Conservation (phyloP, 1,140 invertebrate genomes). For the Babylonia areolata region DNA sequence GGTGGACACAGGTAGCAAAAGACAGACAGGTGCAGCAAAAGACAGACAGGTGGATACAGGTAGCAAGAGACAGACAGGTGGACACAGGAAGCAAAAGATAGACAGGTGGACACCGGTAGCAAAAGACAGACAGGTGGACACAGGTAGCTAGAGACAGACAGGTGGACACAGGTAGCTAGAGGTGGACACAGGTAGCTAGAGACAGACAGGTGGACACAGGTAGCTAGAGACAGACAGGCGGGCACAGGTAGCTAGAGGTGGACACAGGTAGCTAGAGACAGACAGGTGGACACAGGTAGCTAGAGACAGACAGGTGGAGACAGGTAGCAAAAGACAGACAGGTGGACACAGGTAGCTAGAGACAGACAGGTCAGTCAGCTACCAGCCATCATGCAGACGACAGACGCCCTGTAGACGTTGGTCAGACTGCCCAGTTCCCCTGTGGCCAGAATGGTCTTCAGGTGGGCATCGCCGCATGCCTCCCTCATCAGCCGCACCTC, state of each 20-base stretch:
- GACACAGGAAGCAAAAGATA: too few species aligned
- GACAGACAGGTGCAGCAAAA: too few species aligned
- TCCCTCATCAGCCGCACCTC: constrained; percentile 86
- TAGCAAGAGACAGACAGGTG: too few species aligned
- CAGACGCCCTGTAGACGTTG: constrained; percentile 93
- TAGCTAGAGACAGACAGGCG: background rate
- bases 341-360: background rate
- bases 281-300: background rate
- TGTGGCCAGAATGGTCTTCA: constrained; percentile 96
- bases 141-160: too few species aligned
- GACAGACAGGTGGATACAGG: too few species aligned
- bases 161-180: too few species aligned
- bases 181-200: too few species aligned
- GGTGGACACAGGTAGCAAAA: too few species aligned
- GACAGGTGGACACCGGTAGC: too few species aligned
- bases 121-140: too few species aligned
- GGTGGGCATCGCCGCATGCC: constrained; percentile 86
- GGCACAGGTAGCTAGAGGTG: background rate
- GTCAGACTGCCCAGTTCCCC: constrained; percentile 92
- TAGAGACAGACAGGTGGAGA: background rate
- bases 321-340: background rate
- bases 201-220: background rate
- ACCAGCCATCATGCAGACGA: constrained; percentile 95
- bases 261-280: background rate
- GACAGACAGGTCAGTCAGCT: background rate